Percentiles rank a stretch among this genome's conserved stretches.
Conservation (phyloP, 2,797 vertebrate species). For the Enteromius viviparus region DNA sequence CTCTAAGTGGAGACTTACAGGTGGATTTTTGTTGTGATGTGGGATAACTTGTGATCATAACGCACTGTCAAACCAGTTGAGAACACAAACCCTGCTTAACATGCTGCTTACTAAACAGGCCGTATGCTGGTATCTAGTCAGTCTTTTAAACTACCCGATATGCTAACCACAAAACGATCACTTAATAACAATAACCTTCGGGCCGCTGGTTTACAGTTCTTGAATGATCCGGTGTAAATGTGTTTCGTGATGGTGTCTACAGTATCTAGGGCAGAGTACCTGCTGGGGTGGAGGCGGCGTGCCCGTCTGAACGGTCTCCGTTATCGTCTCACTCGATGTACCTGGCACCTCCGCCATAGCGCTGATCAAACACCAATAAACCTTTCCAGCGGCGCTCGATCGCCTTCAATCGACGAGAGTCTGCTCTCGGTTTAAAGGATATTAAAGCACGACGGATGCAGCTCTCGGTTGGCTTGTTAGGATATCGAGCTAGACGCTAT, state of each 20-base stretch:
- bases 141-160: neutral
- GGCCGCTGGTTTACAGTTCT: neutral
- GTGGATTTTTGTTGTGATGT: neutral
- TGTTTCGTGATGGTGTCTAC: neutral
- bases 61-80: neutral
- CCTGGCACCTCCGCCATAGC: slow-evolving; percentile 82
- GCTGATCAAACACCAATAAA: slow-evolving; percentile 63
- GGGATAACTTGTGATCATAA: neutral
- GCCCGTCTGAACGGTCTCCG: slow-evolving; percentile 78
- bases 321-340: slow-evolving; percentile 83
- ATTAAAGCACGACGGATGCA: neutral
- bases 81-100: neutral
- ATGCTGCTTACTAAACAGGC: slow-evolving; percentile 13
- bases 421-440: neutral
- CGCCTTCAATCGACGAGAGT: neutral
- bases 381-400: slow-evolving; percentile 44
- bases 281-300: slow-evolving; percentile 81
- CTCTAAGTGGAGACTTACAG: neutral
- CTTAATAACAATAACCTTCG: neutral
- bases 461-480: neutral
- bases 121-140: neutral
- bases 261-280: slow-evolving; percentile 59
- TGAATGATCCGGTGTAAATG: neutral
- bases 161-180: neutral
- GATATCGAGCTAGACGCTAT: neutral